phyloP scores from a whole-genome alignment of 2,888 invertebrate species.

The Endotricha flammealis region DNA sequence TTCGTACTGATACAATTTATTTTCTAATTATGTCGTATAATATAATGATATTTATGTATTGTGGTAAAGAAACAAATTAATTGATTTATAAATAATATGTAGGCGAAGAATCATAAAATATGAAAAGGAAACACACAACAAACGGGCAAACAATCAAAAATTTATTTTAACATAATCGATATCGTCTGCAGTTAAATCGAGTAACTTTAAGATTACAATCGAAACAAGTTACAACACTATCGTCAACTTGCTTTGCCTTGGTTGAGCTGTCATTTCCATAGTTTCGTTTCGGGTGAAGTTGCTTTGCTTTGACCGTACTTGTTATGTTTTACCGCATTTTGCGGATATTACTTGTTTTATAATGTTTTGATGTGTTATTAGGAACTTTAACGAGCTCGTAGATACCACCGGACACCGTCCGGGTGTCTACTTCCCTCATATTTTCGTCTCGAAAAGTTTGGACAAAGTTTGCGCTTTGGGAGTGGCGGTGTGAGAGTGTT shows the following conservation, averaged over 20 bases:
- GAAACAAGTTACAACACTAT: conserved; percentile 4
- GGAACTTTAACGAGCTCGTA: conserved; percentile 27
- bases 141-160: too few species aligned
- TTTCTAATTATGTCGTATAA: too few species aligned
- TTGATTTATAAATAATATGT: too few species aligned
- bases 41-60: too few species aligned
- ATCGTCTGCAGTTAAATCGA: too few species aligned
- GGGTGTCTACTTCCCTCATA: conserved; percentile 6
- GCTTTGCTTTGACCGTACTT: background rate
- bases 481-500: conserved; percentile 46
- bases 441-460: conserved; percentile 46
- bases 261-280: conserved; percentile 16
- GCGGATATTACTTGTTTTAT: conserved; percentile 19
- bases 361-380: conserved; percentile 16
- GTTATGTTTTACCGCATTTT: conserved; percentile 38
- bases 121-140: too few species aligned
- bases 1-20: too few species aligned
- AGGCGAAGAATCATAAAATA: too few species aligned
- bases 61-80: too few species aligned
- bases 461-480: conserved; percentile 45
- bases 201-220: conserved; percentile 2
- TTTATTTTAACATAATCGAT: too few species aligned
- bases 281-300: conserved; percentile 4
- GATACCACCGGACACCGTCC: background rate
- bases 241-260: conserved; percentile 22